Percentiles rank a stretch among this genome's conserved stretches.
Conservation (phyloP, 1,140 invertebrate genomes). For the Conus betulinus region DNA sequence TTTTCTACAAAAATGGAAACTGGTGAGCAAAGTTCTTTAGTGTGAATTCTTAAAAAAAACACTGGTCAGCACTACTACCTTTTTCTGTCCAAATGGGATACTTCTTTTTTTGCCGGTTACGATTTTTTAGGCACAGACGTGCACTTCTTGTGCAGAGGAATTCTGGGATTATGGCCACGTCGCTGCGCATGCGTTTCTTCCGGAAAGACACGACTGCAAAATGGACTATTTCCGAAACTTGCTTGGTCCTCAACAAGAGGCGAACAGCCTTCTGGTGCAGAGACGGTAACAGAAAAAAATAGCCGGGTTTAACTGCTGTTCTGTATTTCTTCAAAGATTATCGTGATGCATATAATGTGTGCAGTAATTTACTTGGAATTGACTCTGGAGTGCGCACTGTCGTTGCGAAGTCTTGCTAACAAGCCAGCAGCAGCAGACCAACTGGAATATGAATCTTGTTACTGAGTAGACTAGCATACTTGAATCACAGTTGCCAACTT, state of each 20-base stretch:
- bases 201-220: constrained; percentile 56
- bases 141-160: not conserved
- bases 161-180: constrained; percentile 55
- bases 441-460: too few species aligned
- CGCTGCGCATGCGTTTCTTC: constrained; percentile 66
- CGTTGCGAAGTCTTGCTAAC: too few species aligned
- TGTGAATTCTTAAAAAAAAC: too few species aligned
- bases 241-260: constrained; percentile 85
- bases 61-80: too few species aligned
- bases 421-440: too few species aligned
- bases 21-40: too few species aligned
- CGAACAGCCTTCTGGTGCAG: constrained; percentile 85
- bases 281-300: constrained; percentile 83
- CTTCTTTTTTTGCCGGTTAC: too few species aligned
- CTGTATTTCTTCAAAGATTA: not conserved
- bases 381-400: not conserved
- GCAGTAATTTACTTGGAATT: not conserved
- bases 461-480: too few species aligned
- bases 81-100: too few species aligned
- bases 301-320: not conserved
- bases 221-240: constrained; percentile 76
- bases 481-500: too few species aligned
- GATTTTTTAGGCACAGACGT: too few species aligned
- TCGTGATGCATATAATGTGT: not conserved
- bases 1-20: too few species aligned